phyloP scores from a whole-genome alignment of 2,888 invertebrate species.

The Meghimatium bilineatum region DNA sequence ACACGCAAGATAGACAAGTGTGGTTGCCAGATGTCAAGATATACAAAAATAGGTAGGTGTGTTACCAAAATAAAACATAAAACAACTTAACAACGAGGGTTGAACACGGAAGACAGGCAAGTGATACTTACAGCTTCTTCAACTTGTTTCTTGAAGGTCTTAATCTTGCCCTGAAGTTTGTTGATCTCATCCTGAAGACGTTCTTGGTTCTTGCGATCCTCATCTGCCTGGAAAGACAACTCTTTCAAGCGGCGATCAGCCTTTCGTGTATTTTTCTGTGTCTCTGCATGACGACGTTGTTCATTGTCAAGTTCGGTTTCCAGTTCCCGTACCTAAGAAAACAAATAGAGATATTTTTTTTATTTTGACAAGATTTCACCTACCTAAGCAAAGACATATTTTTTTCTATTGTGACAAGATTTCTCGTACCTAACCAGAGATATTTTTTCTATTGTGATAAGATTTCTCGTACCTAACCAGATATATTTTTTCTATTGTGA shows the following conservation, averaged over 20 bases:
- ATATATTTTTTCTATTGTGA: no score
- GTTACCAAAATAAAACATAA: background rate
- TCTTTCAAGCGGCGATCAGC: slow-evolving; percentile 97
- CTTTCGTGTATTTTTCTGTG: slow-evolving; percentile 98
- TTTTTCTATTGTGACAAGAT: no score
- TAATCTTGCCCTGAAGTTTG: slow-evolving; percentile 98
- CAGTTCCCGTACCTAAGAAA: slow-evolving; percentile 73
- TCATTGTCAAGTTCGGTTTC: slow-evolving; percentile 94
- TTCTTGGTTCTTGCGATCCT: slow-evolving; percentile 99
- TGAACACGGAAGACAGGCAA: no score
- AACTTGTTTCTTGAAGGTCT: slow-evolving; percentile 99
- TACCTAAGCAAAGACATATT: no score
- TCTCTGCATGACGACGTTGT: slow-evolving; percentile 98
- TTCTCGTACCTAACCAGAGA: no score
- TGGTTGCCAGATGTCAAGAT: no score
- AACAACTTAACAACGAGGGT: background rate
- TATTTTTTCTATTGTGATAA: no score
- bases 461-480: no score
- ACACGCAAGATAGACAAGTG: no score
- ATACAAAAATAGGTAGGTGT: background rate
- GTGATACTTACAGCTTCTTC: slow-evolving; percentile 88
- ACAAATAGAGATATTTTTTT: background rate
- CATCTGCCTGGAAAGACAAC: slow-evolving; percentile 87
- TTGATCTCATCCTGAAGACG: slow-evolving; percentile 99
- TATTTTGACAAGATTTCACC: no score